phyloP scores from a whole-genome alignment of 2,888 invertebrate genomes.

The Lasioglossum marginatum region DNA sequence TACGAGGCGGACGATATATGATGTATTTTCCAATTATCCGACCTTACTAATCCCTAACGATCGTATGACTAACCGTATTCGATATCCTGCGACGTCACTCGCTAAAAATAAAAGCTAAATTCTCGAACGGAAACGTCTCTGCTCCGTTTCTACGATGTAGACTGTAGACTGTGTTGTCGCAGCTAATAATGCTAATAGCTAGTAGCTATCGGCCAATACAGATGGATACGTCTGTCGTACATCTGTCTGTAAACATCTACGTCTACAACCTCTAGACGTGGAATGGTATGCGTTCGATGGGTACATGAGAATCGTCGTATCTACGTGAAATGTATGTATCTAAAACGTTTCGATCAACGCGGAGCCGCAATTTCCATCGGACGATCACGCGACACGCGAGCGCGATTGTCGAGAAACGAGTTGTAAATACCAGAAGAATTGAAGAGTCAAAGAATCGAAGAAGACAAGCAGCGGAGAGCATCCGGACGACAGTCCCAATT shows the following conservation, averaged over 20 bases:
- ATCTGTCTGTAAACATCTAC: background rate
- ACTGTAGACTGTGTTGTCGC: background rate
- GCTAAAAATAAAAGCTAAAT: background rate
- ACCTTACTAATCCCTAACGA: background rate
- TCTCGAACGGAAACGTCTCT: background rate
- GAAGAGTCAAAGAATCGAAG: background rate
- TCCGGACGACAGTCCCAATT: background rate
- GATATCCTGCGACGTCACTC: background rate
- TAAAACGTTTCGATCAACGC: conserved; percentile 18
- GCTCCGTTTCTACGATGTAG: background rate
- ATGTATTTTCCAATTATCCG: background rate
- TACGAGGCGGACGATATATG: no score
- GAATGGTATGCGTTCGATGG: background rate
- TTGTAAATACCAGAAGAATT: conserved; percentile 3
- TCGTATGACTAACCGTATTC: background rate
- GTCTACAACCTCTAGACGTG: conserved; percentile 2
- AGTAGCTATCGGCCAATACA: background rate
- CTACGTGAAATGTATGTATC: background rate
- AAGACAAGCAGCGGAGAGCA: background rate
- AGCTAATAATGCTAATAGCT: background rate
- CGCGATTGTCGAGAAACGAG: background rate
- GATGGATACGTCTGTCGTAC: background rate
- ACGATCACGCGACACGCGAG: background rate
- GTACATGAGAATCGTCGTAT: background rate
- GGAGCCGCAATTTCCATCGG: background rate